Evolutionary conservation across 2,113 vertebrate genomes (phyloP).

Genomic region (Columbina picui): DNA sequence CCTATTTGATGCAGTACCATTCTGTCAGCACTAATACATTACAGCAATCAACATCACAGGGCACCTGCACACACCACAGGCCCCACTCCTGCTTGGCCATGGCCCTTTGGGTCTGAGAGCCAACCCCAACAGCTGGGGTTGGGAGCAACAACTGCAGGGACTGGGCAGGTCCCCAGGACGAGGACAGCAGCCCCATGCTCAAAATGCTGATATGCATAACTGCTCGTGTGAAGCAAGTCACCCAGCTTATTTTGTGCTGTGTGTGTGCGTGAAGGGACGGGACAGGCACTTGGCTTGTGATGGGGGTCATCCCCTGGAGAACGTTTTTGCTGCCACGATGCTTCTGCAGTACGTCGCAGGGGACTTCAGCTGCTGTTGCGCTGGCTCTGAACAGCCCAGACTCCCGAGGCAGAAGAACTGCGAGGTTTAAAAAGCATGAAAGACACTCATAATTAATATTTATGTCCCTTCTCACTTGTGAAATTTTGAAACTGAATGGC

Average conservation of each 20-base stretch:
- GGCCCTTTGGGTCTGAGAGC: neutral
- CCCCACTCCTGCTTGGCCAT: neutral
- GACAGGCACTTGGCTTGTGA: neutral
- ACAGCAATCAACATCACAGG: neutral
- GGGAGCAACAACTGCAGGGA: accelerated
- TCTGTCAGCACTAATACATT: neutral
- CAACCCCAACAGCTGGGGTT: neutral
- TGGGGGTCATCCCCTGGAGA: accelerated
- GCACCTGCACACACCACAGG: neutral
- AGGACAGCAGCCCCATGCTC: neutral
- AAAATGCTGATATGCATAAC: accelerated
- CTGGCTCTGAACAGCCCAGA: neutral
- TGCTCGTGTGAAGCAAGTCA: no score
- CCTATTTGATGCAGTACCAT: neutral
- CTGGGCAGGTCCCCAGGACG: accelerated
- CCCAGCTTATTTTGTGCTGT: accelerated
- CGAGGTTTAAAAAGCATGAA: neutral
- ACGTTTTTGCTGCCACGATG: accelerated
- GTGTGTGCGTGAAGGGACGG: accelerated
- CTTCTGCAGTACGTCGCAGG: accelerated
- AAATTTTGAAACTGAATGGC: accelerated
- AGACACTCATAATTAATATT: accelerated
- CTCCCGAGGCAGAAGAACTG: accelerated
- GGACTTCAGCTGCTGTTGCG: neutral
- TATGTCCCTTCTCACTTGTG: accelerated